Percentiles rank a stretch among this genome's conserved stretches.
Evolutionary conservation across 2,888 invertebrate genomes (phyloP).

Genomic region (Eilema griseolum): DNA sequence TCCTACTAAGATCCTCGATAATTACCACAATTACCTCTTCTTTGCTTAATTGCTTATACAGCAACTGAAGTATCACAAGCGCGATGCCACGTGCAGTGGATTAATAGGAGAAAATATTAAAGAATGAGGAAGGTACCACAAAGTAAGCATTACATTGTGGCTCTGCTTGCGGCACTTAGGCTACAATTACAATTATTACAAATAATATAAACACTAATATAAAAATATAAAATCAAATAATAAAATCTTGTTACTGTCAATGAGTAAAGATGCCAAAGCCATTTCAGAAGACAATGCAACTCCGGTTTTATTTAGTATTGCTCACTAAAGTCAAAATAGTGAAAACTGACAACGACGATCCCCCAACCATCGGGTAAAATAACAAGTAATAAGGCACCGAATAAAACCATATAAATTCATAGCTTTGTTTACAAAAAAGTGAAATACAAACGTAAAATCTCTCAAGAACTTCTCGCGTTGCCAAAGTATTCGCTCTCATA

Average conservation of each 20-base stretch:
- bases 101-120: not conserved
- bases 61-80: not conserved
- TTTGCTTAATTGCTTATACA: not conserved
- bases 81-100: not conserved
- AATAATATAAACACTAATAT: too few species aligned
- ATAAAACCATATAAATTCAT: not conserved
- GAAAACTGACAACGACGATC: not conserved
- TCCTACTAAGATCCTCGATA: not conserved
- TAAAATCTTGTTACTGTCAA: not conserved
- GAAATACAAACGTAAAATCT: not conserved
- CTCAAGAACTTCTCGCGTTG: not conserved
- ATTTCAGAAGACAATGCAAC: not conserved
- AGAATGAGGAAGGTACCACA: not conserved
- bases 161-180: too few species aligned
- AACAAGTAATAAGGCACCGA: not conserved
- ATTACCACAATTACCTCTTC: not conserved
- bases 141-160: too few species aligned
- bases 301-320: not conserved
- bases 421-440: not conserved
- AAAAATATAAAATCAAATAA: too few species aligned
- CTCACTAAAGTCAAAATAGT: not conserved
- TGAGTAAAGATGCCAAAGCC: not conserved
- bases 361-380: not conserved
- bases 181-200: too few species aligned
- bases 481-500: constrained; percentile 23